Base-by-base conservation (phyloP, 2,888 invertebrate genomes). In the Augiades crinisus region DNA sequence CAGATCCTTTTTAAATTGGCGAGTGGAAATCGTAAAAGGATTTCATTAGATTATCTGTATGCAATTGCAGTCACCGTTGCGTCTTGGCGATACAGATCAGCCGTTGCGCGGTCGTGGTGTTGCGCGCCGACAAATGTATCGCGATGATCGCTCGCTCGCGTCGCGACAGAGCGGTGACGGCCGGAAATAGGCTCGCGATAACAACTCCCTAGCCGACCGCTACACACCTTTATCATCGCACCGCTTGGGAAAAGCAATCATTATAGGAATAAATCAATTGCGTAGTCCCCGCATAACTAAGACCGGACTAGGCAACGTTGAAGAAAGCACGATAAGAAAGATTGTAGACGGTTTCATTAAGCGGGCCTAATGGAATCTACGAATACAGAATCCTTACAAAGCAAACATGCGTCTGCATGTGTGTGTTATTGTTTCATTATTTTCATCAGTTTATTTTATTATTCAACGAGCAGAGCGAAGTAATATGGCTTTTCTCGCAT, bases 101-200 rank as follows among this genome's bases (percentile, higher is more conserved):
- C 73, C 52, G 60, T 54, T 56, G 59, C 59, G 38, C 49, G 56
- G 72, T 65, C 67, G 72, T 64, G 71, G 75, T 68, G 72, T 70
- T 65, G 77, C 68, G 83, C 87, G 83, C 88, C 88, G 87, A 87
- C 88, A 86, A 87, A 88, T 88, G 83, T 88, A 88, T 89, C 89
- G 73, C 75, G 73, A 76, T 78, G 83, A 87, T 86, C 84, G 81
- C 77, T 75, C 75, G 71, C 70, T 63, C 67, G 75, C 73, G 77
- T 67, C 66, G 75, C 75, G 79, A 81, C 76, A 70, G 68, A 65
- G 65, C 75, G 65, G 67, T 86, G 87, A 87, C 82, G 86, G 85
- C 87, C 87, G 88, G 88, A 89, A 89, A 86, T 87, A 86, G 81
- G 81, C 68, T 70, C 59, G 71, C 73, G 88, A 88, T 88, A 88